Evolutionary conservation across 2,113 vertebrate genomes (phyloP), one percentile per base, ranked within the genome.

Genomic region (Corvus cornix): DNA sequence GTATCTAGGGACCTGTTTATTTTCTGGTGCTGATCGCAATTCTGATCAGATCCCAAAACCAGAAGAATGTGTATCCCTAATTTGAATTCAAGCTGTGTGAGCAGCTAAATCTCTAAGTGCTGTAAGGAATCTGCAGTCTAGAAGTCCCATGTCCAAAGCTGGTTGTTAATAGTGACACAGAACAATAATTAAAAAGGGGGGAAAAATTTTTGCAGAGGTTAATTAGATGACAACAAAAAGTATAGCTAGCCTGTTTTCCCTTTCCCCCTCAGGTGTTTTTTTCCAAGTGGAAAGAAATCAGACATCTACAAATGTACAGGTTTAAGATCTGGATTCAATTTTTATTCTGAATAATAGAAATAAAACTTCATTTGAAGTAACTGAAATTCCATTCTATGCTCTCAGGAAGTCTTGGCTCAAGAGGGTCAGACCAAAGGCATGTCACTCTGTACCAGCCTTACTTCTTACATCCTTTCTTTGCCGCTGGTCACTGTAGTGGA

Each of bases 161-260:
- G 87, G 93, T 83, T 73, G 92, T 76, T 95, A 82, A 73, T 89
- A 95, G 95, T 41, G 95, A 97, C 82, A 95, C 53, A 58, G 93
- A 98, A 48, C 93, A 93, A n/a, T 97, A 97, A 92, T 91, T 96
- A 89, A 97, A 98, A 27, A 7, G 43, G 16, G 16, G 16, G 1
- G 20, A 3, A 0, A 8, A 48, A 56, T 87, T 26, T 87, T 59
- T 97, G 93, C 43, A 96, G 94, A 83, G 68, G 92, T 60, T 97
- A 98, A 94, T 96, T 98, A 84, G 95, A 98, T 94, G 96, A 97
- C 90, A 95, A 97, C 63, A 96, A 95, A 95, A 96, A 92, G 80
- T 96, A 91, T 39, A 48, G 33, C 56, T 64, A 67, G 13, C 26
- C 33, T 83, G 13, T 68, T 91, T 66, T 80, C 44, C 27, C 30